Conservation (phyloP, 2,888 invertebrate species). For the Zygogramma bicolorata region DNA sequence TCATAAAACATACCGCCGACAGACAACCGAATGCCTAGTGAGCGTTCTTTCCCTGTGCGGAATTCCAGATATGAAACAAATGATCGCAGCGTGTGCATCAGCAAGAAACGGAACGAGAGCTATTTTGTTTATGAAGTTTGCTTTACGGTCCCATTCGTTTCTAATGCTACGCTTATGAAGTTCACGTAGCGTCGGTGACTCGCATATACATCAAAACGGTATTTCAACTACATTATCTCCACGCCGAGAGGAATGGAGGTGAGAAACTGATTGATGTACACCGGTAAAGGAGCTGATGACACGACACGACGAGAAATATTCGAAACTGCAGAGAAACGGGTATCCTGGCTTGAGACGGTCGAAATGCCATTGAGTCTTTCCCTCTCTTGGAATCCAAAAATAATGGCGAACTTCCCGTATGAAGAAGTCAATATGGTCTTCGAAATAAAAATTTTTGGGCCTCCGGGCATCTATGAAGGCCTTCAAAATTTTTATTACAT, state of each 20-base stretch:
- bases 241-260: background rate
- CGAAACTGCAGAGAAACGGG: background rate
- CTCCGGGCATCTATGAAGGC: too few species aligned
- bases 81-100: slow-evolving; percentile 14
- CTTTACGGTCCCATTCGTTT: slow-evolving; percentile 23
- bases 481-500: too few species aligned
- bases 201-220: slow-evolving; percentile 18
- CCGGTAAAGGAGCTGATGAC: too few species aligned
- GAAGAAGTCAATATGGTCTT: too few species aligned
- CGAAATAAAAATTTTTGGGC: too few species aligned
- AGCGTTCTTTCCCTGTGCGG: background rate
- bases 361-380: too few species aligned
- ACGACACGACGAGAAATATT: background rate
- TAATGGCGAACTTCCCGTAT: too few species aligned
- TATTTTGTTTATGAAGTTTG: slow-evolving; percentile 30
- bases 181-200: slow-evolving; percentile 16
- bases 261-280: background rate
- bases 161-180: slow-evolving; percentile 23
- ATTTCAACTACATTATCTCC: slow-evolving; percentile 13
- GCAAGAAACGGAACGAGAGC: slow-evolving; percentile 16
- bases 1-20: slow-evolving; percentile 11
- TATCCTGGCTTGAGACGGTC: background rate
- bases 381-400: too few species aligned
- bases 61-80: slow-evolving; percentile 13
- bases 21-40: slow-evolving; percentile 2